Evolutionary conservation across 2,113 vertebrate species (phyloP).

Genomic region (Ia io): DNA sequence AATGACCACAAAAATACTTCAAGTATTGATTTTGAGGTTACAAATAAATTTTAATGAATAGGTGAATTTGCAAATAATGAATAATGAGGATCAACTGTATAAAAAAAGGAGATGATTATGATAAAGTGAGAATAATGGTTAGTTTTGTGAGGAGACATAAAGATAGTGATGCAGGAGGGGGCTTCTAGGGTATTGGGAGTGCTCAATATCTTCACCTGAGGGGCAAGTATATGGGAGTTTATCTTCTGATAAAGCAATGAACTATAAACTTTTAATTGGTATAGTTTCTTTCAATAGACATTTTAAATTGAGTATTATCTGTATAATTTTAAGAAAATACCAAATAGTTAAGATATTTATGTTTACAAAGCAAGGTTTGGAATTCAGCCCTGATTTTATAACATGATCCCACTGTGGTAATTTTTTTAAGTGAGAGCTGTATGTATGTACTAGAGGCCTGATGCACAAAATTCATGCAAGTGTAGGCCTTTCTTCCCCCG

Average conservation of each 20-base stretch:
- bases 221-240: not conserved
- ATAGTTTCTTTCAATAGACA: not conserved
- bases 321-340: not conserved
- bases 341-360: not conserved
- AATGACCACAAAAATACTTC: not conserved
- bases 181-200: not conserved
- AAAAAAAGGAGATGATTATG: not conserved
- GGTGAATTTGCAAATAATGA: not conserved
- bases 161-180: not conserved
- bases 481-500: too few species aligned
- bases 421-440: not conserved
- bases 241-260: not conserved
- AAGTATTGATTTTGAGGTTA: not conserved
- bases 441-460: not conserved
- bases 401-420: not conserved
- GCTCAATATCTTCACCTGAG: not conserved
- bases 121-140: not conserved
- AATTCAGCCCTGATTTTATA: not conserved
- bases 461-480: too few species aligned
- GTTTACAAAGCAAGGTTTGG: not conserved
- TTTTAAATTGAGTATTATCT: not conserved
- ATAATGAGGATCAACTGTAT: not conserved
- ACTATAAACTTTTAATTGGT: not conserved
- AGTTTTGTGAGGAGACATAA: not conserved
- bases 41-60: not conserved